Conservation (phyloP, 1,140 invertebrate genomes). For the Cyphomyrmex costatus region DNA sequence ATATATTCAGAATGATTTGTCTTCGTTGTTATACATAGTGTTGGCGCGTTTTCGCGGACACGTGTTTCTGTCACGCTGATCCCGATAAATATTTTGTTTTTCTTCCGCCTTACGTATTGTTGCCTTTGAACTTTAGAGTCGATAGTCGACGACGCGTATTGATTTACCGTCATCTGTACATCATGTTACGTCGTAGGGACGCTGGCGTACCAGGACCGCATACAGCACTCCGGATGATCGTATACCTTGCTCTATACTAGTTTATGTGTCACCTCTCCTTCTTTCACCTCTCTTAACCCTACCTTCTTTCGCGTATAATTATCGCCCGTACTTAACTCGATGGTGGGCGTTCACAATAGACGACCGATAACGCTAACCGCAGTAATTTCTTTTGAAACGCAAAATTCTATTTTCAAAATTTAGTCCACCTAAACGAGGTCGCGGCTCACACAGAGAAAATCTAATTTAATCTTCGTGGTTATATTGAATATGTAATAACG, state of each 20-base stretch:
- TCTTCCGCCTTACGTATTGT: neutral
- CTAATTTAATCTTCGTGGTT: neutral
- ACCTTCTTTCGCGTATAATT: neutral
- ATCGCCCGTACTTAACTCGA: neutral
- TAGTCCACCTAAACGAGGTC: neutral
- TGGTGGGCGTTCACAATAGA: neutral
- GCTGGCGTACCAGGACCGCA: conserved; percentile 84
- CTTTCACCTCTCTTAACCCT: neutral
- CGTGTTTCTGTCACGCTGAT: neutral
- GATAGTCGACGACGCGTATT: conserved; percentile 76
- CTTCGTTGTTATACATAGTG: neutral
- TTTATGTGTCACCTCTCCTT: conserved; percentile 61
- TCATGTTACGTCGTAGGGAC: conserved; percentile 86
- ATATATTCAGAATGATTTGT: no score
- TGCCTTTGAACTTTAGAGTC: neutral
- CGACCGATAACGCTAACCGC: neutral
- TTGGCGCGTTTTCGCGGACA: neutral
- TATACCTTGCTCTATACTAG: conserved; percentile 40
- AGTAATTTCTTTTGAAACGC: neutral
- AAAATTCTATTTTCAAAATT: neutral
- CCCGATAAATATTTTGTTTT: neutral
- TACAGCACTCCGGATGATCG: conserved; percentile 68
- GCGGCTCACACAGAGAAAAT: neutral
- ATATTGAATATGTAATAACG: neutral
- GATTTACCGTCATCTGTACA: conserved; percentile 86